Evolutionary conservation across 2,113 vertebrate genomes (phyloP).

Genomic region (Misgurnus anguillicaudatus): DNA sequence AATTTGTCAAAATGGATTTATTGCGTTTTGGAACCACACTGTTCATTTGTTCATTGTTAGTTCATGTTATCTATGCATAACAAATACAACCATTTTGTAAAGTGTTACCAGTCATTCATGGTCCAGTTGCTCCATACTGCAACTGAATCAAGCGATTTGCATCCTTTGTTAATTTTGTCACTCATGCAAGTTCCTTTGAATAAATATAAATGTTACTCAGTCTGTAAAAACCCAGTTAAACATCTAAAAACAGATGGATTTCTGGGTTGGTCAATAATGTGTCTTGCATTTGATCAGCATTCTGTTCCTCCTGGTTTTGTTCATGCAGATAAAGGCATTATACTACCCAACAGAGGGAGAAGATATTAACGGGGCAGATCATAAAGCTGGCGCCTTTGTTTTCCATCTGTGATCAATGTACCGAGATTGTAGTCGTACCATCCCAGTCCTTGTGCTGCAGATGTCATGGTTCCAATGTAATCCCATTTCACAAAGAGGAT

Average conservation of each 20-base stretch:
- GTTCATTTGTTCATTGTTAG: too few species aligned
- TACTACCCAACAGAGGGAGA: background rate
- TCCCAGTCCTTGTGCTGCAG: slow-evolving; percentile 31
- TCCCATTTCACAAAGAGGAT: slow-evolving; percentile 55
- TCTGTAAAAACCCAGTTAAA: background rate
- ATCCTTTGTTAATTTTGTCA: too few species aligned
- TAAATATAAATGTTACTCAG: too few species aligned
- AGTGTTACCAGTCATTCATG: too few species aligned
- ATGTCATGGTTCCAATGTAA: slow-evolving; percentile 58
- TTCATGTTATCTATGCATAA: too few species aligned
- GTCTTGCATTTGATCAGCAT: background rate
- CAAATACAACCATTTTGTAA: too few species aligned
- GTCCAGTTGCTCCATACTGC: too few species aligned
- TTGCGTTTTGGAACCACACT: too few species aligned
- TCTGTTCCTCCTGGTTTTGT: slow-evolving; percentile 17
- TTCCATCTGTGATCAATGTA: slow-evolving; percentile 48
- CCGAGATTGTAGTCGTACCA: slow-evolving; percentile 41
- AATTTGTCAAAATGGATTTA: too few species aligned
- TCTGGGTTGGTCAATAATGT: slow-evolving; percentile 7
- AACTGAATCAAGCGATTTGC: too few species aligned
- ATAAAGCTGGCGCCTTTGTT: slow-evolving; percentile 49
- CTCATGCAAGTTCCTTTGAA: too few species aligned
- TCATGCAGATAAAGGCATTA: slow-evolving; percentile 16
- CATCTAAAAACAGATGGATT: background rate
- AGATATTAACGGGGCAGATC: background rate